Conservation (phyloP, 1,140 invertebrate species). For the Homarus americanus region DNA sequence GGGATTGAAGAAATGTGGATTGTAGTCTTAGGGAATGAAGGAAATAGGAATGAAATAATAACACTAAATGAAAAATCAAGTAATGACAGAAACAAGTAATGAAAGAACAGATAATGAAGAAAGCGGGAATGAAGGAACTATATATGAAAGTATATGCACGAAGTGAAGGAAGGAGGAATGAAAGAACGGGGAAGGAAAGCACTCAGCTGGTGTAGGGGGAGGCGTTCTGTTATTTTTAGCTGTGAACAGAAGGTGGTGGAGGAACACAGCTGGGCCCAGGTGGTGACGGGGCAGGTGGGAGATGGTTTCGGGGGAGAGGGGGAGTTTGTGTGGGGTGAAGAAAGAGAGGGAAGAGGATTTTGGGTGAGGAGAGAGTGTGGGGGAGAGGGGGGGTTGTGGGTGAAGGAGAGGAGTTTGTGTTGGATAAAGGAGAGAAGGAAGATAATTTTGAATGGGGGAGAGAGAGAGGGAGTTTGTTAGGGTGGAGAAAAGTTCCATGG, state of each 20-base stretch:
- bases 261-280: background rate
- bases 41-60: too few species aligned
- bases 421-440: too few species aligned
- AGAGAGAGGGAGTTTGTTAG: too few species aligned
- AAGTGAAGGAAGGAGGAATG: background rate
- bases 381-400: background rate
- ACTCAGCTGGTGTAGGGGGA: background rate
- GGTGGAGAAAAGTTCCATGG: too few species aligned
- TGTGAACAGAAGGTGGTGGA: background rate
- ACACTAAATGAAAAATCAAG: too few species aligned
- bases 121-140: too few species aligned
- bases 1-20: too few species aligned
- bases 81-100: too few species aligned
- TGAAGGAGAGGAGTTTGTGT: background rate
- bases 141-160: too few species aligned
- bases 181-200: background rate
- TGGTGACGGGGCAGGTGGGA: background rate
- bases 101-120: too few species aligned
- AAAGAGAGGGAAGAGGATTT: background rate
- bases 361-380: background rate
- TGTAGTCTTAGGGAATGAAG: too few species aligned
- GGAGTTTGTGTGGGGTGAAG: background rate
- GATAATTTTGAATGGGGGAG: too few species aligned
- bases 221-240: background rate
- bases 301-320: background rate